phyloP scores from a whole-genome alignment of 1,140 invertebrate genomes.

The Metopolophium dirhodum region DNA sequence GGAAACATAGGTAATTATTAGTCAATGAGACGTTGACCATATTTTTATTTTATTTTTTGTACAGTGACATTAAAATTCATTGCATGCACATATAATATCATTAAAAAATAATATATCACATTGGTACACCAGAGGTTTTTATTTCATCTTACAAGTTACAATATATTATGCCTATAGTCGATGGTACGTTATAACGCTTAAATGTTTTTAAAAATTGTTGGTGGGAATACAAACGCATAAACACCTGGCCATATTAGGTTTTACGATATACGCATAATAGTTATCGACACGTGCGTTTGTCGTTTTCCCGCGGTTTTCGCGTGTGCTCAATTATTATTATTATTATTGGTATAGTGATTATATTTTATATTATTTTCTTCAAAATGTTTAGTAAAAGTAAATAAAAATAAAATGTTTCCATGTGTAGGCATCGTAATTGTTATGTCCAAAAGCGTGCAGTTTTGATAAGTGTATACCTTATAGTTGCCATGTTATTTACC shows the following conservation, averaged over 20 bases:
- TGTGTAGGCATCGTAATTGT: neutral
- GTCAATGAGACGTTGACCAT: neutral
- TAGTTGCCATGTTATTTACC: neutral
- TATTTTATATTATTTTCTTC: neutral
- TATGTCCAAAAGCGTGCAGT: neutral
- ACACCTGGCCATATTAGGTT: neutral
- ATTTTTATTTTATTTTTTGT: neutral
- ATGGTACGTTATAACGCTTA: neutral
- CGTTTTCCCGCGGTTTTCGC: neutral
- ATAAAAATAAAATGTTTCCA: neutral
- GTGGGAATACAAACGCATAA: neutral
- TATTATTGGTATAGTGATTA: neutral
- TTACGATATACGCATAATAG: neutral
- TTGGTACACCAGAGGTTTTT: neutral
- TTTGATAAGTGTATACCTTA: neutral
- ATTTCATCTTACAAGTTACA: neutral
- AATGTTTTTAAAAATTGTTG: neutral
- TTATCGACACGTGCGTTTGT: constrained; percentile 20
- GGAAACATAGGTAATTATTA: neutral
- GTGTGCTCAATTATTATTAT: neutral
- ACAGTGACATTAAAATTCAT: neutral
- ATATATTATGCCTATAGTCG: neutral
- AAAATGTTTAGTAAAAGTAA: neutral
- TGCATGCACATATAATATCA: neutral
- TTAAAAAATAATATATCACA: neutral